Conservation (phyloP, 2,113 vertebrate genomes). For the Hemiprocne comata region DNA sequence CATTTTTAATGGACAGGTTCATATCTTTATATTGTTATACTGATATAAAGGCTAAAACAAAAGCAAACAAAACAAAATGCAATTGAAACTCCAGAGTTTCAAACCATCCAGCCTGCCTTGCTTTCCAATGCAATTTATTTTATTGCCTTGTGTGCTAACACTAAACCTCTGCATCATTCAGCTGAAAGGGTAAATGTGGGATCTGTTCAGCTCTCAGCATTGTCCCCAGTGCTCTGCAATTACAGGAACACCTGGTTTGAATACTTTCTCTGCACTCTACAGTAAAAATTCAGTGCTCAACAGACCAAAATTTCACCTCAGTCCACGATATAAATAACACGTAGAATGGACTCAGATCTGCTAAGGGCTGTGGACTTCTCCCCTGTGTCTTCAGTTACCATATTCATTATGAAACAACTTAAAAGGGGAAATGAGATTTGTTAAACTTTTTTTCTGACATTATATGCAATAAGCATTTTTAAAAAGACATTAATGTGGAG, state of each 20-base stretch:
- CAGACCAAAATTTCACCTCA: slow-evolving; percentile 8
- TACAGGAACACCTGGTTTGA: slow-evolving; percentile 54
- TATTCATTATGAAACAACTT: background rate
- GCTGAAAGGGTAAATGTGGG: background rate
- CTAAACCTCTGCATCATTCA: background rate
- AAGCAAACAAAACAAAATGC: slow-evolving; percentile 43
- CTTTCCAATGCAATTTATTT: slow-evolving; percentile 13
- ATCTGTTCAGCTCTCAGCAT: background rate
- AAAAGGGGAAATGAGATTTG: background rate
- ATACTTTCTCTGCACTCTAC: background rate
- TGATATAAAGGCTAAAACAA: background rate
- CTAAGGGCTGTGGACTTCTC: background rate
- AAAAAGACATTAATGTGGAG: background rate
- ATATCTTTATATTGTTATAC: background rate
- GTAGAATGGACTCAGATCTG: background rate
- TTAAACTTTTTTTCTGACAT: background rate
- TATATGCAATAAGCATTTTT: background rate
- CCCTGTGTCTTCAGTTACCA: background rate
- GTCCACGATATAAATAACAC: slow-evolving; percentile 1
- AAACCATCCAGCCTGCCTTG: background rate
- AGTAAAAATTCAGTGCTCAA: slow-evolving; percentile 28
- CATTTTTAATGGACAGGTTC: background rate
- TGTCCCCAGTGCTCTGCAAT: slow-evolving; percentile 19
- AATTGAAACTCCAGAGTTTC: slow-evolving; percentile 7
- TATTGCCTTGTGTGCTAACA: background rate